Percentiles rank a stretch among this genome's conserved stretches.
Conservation (phyloP, 2,113 vertebrate genomes). For the Agapornis roseicollis region DNA sequence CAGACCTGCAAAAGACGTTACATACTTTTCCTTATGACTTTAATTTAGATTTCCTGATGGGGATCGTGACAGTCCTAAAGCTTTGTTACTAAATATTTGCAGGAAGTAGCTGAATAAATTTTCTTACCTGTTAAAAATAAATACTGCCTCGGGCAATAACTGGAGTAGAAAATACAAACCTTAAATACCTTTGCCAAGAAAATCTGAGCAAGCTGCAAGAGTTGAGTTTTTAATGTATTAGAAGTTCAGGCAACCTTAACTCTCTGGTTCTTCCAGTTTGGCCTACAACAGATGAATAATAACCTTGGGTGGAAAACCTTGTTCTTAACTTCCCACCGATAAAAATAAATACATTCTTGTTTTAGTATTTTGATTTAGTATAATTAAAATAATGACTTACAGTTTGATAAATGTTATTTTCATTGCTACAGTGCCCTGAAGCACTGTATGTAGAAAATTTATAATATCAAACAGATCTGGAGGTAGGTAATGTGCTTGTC, state of each 20-base stretch:
- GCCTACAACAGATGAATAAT: background rate
- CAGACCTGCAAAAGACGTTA: background rate
- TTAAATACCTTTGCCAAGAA: constrained; percentile 22
- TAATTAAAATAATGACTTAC: constrained; percentile 32
- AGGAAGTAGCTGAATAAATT: background rate
- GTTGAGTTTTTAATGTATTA: background rate
- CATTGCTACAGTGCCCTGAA: constrained; percentile 20
- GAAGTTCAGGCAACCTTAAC: background rate
- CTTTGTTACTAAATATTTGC: background rate
- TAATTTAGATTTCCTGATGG: background rate
- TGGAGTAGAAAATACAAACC: background rate
- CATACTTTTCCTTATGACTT: background rate
- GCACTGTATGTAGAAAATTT: constrained; percentile 17
- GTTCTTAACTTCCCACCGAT: constrained; percentile 39
- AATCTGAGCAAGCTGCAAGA: background rate
- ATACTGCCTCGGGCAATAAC: background rate
- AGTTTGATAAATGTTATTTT: constrained; percentile 40
- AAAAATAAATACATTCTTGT: constrained; percentile 39
- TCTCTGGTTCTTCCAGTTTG: constrained; percentile 16
- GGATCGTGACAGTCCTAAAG: background rate
- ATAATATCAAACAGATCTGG: background rate
- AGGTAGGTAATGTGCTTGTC: background rate
- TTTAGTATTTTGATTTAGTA: constrained; percentile 41
- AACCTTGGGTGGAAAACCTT: constrained; percentile 21
- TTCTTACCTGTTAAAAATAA: constrained; percentile 45